A percentile compares a stretch with the other conserved stretches of the same genome.
Evolutionary conservation across 2,113 vertebrate species (phyloP).

Genomic region (Notarius lentiginosus): DNA sequence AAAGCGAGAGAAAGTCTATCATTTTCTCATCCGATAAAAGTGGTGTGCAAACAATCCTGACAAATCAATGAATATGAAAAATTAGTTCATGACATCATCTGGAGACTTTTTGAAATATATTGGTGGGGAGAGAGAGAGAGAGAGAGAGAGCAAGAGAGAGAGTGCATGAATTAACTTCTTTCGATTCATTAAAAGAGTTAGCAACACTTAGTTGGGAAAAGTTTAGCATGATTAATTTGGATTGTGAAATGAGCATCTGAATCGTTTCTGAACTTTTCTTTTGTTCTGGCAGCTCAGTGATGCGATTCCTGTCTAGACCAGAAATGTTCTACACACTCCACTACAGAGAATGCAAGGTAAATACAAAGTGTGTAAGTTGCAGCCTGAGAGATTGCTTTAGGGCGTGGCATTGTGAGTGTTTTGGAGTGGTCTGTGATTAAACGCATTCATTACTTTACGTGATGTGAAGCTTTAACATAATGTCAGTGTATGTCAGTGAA

Average conservation of each 20-base stretch:
- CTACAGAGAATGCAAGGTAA: background rate
- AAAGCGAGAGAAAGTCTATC: background rate
- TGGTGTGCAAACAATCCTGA: background rate
- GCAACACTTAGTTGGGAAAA: too few relatives aligned
- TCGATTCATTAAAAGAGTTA: background rate
- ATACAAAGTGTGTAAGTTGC: background rate
- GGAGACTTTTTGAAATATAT: background rate
- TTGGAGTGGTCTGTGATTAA: background rate
- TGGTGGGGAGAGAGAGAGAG: background rate
- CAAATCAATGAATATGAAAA: background rate
- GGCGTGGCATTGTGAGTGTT: background rate
- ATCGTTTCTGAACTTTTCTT: background rate
- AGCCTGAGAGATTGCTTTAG: background rate
- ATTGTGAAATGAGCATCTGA: background rate
- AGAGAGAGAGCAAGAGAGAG: too few relatives aligned
- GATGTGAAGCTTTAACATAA: background rate
- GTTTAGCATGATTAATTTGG: background rate
- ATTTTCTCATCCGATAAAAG: background rate
- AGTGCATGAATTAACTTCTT: background rate
- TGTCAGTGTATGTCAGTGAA: background rate
- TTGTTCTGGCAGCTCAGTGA: background rate
- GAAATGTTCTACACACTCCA: background rate
- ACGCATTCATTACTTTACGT: background rate
- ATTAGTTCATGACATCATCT: background rate
- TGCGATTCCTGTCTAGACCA: background rate